Evolutionary conservation across 1,140 invertebrate species (phyloP), one percentile per base, ranked within the genome.

Genomic region (Euwallacea similis): DNA sequence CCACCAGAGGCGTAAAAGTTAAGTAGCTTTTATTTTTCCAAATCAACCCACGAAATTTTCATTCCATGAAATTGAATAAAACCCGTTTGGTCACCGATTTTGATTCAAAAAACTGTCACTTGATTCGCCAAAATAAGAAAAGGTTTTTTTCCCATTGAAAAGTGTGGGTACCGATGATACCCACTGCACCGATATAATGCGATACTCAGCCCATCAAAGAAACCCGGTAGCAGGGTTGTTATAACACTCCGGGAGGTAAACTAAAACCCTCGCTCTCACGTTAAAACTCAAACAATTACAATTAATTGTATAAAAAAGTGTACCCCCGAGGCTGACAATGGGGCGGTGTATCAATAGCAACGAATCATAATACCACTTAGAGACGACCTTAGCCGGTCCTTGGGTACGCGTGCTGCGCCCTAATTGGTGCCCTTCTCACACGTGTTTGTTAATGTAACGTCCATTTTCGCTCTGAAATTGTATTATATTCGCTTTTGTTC

Each of bases 361-460:
- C 43, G 44, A 50, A 65, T 54, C 63, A 65, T 53, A 53, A 65
- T 54, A 65, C 63, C 63, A 65, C 63, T 65, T 65, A 33, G 21
- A 33, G 21, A 54, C 46, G 47, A 63, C 61, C 61, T 63, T 63
- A 63, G 61, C 46, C 61, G 44, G 61, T 63, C 61, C 61, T 63
- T 63, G 10, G 47, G 63, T 65, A 47, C 63, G 63, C 63, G 63
- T 65, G 63, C 63, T 65, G 63, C 13, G 43, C 33, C 63, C 63
- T 65, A 65, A 65, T 65, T 65, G 63, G 63, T 65, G 63, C 63
- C 54, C 63, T 65, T 65, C 63, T 65, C 63, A 65, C 63, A 65
- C 63, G 63, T 65, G 63, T 65, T 65, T 54, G 47, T 65, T 65
- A 54, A 54, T 65, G 63, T 65, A 65, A 65, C 50, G 50, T 65